Base-by-base conservation (phyloP, 1,140 invertebrate species). In the Varroa destructor region DNA sequence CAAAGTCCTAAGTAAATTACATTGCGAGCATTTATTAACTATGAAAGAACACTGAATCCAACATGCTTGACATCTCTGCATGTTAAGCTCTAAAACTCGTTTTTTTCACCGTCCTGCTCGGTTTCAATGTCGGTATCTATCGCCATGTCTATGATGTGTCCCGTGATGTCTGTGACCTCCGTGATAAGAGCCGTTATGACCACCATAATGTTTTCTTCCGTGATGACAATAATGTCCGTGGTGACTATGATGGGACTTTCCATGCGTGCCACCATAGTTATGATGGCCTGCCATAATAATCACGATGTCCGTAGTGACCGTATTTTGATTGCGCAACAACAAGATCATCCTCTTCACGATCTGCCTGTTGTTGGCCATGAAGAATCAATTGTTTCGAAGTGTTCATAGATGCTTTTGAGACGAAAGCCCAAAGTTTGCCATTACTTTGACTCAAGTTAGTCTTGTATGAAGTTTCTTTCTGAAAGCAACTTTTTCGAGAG, bases 121-220 rank as follows among this genome's bases (percentile, higher is more conserved):
- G 46, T 46, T 67, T 37, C 61, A 67, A 37, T 67, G 61, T 2
- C 46, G 40, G 37, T 67, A 36, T 14, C 61, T 40, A 5, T 46
- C 12, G 2, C 61, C 61, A 40, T 67, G 61, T 46, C 61, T 67
- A 36, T 67, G 10, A 8, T 67, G 40, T 40, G 12, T 37, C 1
- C 61, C 61, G 8, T 67, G 61, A 67, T 67, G 61, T 2, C 61
- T 40, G 61, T 67, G 61, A 3, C 61, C 61, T 12, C 61, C 61
- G 8, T 67, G 0, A 8, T 67, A 37, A 2, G 61, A 67, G 40
- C 61, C 61, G 37, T 40, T 12, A 25, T 46, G 61, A 40, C 61
- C 61, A n/a, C 61, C 61, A 37, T 67, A 40, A 37, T 67, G 61
- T n/a, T 37, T n/a, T 46, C 61, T 67, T n/a, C 14, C 61, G 61